Evolutionary conservation across 2,888 invertebrate genomes (phyloP).

Genomic region (Mesorhabditis spiculigera): DNA sequence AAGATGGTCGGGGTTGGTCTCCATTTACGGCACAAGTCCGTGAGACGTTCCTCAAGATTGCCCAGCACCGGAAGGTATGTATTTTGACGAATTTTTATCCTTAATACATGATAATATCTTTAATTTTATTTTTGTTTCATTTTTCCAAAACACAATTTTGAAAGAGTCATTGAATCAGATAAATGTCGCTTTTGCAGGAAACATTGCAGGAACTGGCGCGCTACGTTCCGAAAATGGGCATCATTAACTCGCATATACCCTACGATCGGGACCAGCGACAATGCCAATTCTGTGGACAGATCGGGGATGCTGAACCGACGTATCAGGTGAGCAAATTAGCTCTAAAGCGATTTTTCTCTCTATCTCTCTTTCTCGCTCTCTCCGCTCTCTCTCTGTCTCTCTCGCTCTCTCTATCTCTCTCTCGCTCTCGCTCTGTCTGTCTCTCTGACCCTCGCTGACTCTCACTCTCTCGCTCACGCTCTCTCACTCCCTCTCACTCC

Average conservation of each 20-base stretch:
- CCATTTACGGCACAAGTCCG: slow-evolving; percentile 28
- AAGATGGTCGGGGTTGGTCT: slow-evolving; percentile 62
- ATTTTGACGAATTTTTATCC: background rate
- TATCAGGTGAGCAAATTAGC: background rate
- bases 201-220: slow-evolving; percentile 12
- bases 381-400: too few relatives aligned
- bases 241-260: slow-evolving; percentile 16
- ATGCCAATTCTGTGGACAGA: slow-evolving; percentile 46
- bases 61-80: slow-evolving; percentile 24
- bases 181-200: slow-evolving; percentile 25
- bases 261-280: slow-evolving; percentile 36
- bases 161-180: slow-evolving; percentile 1
- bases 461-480: too few relatives aligned
- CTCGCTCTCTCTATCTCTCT: too few relatives aligned
- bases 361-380: too few relatives aligned
- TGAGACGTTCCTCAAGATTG: slow-evolving; percentile 30
- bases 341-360: too few relatives aligned
- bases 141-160: too few relatives aligned
- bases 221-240: slow-evolving; percentile 28
- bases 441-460: too few relatives aligned
- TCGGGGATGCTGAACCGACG: slow-evolving; percentile 50
- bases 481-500: too few relatives aligned
- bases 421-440: too few relatives aligned
- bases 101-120: background rate
- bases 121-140: too few relatives aligned